Percentiles rank a stretch among this genome's conserved stretches.
These are phyloP conservation scores for Champsocephalus esox DNA, from an alignment of 2,797 vertebrate species.

Conservation along the genomic window DNA sequence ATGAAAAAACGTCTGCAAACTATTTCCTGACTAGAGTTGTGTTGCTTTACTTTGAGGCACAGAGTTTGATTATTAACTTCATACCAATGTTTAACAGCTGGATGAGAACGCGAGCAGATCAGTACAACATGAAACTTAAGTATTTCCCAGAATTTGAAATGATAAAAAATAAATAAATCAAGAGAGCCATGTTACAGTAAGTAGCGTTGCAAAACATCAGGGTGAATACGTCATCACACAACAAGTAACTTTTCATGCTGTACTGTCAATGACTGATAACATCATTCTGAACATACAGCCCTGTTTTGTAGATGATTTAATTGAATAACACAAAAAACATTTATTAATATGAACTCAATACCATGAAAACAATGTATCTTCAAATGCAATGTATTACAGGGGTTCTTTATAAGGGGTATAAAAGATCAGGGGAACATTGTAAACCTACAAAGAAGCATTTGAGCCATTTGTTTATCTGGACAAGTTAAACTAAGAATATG, in stretches of 20 bases:
- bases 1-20: slow-evolving; percentile 11
- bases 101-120: slow-evolving; percentile 25
- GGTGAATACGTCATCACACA: slow-evolving; percentile 19
- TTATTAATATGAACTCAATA: neutral
- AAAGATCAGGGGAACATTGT: neutral
- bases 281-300: neutral
- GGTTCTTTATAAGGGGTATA: neutral
- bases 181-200: slow-evolving; percentile 57
- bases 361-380: neutral
- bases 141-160: slow-evolving; percentile 63
- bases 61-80: slow-evolving; percentile 78
- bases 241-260: slow-evolving; percentile 9
- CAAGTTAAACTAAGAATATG: neutral
- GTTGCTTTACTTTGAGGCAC: slow-evolving; percentile 21
- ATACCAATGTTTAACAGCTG: slow-evolving; percentile 70
- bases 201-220: slow-evolving; percentile 44
- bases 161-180: slow-evolving; percentile 20
- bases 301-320: slow-evolving; percentile 4
- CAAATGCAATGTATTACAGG: neutral
- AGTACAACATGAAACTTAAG: slow-evolving; percentile 64
- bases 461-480: neutral
- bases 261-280: neutral
- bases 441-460: neutral
- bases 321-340: neutral
- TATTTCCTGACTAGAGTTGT: slow-evolving; percentile 5